Evolutionary conservation across 2,797 vertebrate genomes (phyloP).

Genomic region (Sparus aurata): DNA sequence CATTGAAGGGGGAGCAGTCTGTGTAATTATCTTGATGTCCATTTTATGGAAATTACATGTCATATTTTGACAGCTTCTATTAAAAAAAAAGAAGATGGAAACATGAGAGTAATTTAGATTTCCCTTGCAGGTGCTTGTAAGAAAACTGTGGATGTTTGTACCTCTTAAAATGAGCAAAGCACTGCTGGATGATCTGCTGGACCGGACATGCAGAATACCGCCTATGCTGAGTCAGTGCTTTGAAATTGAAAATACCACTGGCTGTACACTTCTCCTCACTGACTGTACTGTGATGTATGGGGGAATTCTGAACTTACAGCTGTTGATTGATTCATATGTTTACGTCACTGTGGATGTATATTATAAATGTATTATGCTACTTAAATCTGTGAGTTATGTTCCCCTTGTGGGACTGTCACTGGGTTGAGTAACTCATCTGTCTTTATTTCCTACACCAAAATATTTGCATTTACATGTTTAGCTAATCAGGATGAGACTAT

Average conservation of each 20-base stretch:
- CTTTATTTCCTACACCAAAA: not conserved
- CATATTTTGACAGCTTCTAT: slow-evolving; percentile 48
- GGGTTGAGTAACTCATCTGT: not conserved
- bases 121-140: slow-evolving; percentile 15
- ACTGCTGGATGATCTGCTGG: slow-evolving; percentile 2
- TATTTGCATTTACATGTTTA: not conserved
- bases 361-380: not conserved
- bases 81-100: slow-evolving; percentile 15
- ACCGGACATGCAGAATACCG: not conserved
- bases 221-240: slow-evolving; percentile 11
- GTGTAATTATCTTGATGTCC: slow-evolving; percentile 48
- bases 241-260: not conserved
- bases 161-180: not conserved
- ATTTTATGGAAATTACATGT: slow-evolving; percentile 62
- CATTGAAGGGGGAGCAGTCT: slow-evolving; percentile 7
- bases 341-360: not conserved
- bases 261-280: not conserved
- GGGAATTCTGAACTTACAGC: not conserved
- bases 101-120: slow-evolving; percentile 45
- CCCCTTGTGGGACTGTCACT: not conserved
- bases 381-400: not conserved
- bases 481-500: not conserved
- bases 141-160: slow-evolving; percentile 9
- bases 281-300: not conserved
- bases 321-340: not conserved